A percentile compares a stretch with the other conserved stretches of the same genome.
Evolutionary conservation across 2,888 invertebrate genomes (phyloP).

Genomic region (Druceiella hillmani): DNA sequence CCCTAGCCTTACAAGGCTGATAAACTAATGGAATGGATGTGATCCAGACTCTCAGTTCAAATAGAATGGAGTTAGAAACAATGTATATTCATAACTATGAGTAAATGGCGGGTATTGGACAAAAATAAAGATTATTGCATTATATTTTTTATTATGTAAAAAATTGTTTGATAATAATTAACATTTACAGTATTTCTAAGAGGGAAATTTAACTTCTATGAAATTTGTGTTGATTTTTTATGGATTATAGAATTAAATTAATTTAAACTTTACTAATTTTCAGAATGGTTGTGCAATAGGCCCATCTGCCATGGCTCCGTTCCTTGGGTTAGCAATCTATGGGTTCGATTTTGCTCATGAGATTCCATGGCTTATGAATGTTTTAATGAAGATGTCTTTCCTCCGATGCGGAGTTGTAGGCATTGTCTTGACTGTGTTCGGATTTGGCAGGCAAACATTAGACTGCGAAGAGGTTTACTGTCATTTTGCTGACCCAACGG

Average conservation of each 20-base stretch:
- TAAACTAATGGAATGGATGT: too few species aligned
- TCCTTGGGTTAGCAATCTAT: constrained; percentile 62
- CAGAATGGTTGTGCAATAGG: constrained; percentile 67
- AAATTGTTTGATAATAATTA: background rate
- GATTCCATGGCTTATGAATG: constrained; percentile 55
- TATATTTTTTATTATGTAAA: too few species aligned
- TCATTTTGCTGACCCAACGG: constrained; percentile 60
- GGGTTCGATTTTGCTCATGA: constrained; percentile 64
- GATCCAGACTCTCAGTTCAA: too few species aligned
- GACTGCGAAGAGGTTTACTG: constrained; percentile 58
- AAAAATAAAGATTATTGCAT: too few species aligned
- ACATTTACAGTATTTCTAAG: background rate
- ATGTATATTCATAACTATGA: too few species aligned
- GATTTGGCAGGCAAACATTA: constrained; percentile 52
- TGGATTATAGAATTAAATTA: too few species aligned
- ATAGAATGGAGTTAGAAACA: too few species aligned
- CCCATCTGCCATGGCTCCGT: constrained; percentile 59
- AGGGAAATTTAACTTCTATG: background rate
- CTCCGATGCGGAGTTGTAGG: constrained; percentile 61
- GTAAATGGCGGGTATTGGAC: too few species aligned
- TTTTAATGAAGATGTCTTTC: constrained; percentile 61
- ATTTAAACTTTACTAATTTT: constrained; percentile 23
- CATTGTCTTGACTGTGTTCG: constrained; percentile 57
- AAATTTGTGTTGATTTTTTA: background rate
- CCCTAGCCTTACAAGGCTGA: too few species aligned